Evolutionary conservation across 2,797 vertebrate species (phyloP), one percentile per base, ranked within the genome.

Genomic region (Takifugu rubripes): DNA sequence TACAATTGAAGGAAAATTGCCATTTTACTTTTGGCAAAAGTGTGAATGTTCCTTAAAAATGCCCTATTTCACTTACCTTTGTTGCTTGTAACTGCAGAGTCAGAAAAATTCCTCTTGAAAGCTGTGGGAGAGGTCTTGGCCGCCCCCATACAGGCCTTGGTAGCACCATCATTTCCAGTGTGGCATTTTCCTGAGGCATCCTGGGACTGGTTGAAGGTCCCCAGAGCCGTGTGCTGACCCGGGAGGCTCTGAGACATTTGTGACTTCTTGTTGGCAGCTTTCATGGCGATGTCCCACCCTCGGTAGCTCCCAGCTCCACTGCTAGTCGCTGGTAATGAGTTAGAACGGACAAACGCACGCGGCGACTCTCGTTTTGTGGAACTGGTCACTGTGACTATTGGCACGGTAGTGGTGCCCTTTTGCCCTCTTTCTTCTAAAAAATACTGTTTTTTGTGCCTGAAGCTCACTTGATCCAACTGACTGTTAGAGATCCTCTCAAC

Each of bases 401-500:
- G 58, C 52, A 75, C 48, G 47, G 70, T 59, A 1, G 31, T 14
- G 0, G 72, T 61, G 59, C 25, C 25, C 70, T 69, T 77, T 44
- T 10, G 56, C 11, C 16, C 15, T 48, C 56, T 52, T 31, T 11
- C 27, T 21, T 61, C 64, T 31, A 11, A 25, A 3, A 56, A 36
- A 3, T 11, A 8, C 8, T 4, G 72, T 52, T 45, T 16, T 44
- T 25, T 72, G 64, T 54, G 25, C 31, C 59, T 63, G 66, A 33
- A 40, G 36, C 47, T 53, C 16, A 0, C 56, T 59, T 65, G 69
- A 31, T 68, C 42, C 3, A 74, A 68, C 58, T 89, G 84, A 60
- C 70, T 85, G 84, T 75, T 88, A 52, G 90, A 93, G 69, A 89
- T 85, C 81, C 85, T 93, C 87, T 99, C 97, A 68, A 96, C 74